Percentiles rank a stretch among this genome's conserved stretches.
These are phyloP conservation scores for Caloenas nicobarica DNA, from an alignment of 2,113 vertebrate species.

Conservation along the genomic window DNA sequence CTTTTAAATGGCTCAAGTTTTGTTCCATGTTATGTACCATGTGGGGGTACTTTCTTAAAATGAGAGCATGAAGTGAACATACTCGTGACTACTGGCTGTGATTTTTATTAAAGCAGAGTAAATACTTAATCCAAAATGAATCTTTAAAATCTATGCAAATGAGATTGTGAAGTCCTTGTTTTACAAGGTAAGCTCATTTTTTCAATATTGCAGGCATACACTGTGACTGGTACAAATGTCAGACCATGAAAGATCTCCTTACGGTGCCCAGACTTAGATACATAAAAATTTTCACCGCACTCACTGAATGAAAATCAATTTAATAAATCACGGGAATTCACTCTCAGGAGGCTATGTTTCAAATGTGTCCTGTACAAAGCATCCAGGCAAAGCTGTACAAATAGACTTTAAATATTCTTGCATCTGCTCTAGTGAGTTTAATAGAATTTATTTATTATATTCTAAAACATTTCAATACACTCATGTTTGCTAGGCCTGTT, in stretches of 20 bases:
- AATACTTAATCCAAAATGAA: slow-evolving; percentile 14
- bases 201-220: neutral
- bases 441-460: neutral
- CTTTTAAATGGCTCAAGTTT: neutral
- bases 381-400: neutral
- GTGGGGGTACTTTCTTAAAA: neutral
- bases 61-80: neutral
- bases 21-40: neutral
- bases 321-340: slow-evolving; percentile 59
- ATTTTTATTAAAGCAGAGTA: slow-evolving; percentile 15
- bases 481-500: neutral
- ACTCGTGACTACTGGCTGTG: neutral
- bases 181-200: neutral
- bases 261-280: neutral
- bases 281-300: neutral
- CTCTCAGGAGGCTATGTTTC: slow-evolving; percentile 27
- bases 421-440: neutral
- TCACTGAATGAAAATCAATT: slow-evolving; percentile 30
- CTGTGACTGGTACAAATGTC: neutral
- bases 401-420: neutral
- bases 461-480: neutral
- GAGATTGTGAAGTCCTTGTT: neutral
- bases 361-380: neutral
- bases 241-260: neutral
- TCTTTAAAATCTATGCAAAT: slow-evolving; percentile 16